Percentiles rank a stretch among this genome's conserved stretches.
phyloP scores from a whole-genome alignment of 2,888 invertebrate species.

The Brachynemurus nebulosus region DNA sequence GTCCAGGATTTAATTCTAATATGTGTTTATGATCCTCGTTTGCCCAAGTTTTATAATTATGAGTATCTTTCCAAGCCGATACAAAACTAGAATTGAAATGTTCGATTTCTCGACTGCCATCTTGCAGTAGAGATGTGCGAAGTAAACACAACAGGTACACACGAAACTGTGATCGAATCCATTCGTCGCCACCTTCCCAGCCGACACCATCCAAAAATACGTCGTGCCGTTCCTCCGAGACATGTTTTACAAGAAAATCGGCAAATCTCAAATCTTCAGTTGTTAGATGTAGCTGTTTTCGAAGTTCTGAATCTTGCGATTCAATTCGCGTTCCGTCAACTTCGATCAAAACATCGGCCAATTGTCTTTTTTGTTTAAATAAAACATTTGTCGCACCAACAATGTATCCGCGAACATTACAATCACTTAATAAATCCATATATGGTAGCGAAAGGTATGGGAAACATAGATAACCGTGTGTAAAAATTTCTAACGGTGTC shows the following conservation, averaged over 20 bases:
- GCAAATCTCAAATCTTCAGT: slow-evolving; percentile 94
- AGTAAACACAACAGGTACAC: slow-evolving; percentile 71
- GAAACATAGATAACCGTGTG: slow-evolving; percentile 84
- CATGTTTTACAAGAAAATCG: slow-evolving; percentile 76
- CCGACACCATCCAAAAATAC: slow-evolving; percentile 58
- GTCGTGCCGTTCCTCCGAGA: slow-evolving; percentile 47
- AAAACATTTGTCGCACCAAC: slow-evolving; percentile 98
- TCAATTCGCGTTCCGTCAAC: slow-evolving; percentile 78
- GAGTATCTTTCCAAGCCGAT: slow-evolving; percentile 70
- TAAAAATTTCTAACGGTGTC: slow-evolving; percentile 75
- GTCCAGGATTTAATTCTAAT: slow-evolving; percentile 59
- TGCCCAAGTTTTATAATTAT: slow-evolving; percentile 79
- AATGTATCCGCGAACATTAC: slow-evolving; percentile 72
- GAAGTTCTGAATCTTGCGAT: slow-evolving; percentile 59
- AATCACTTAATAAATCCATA: slow-evolving; percentile 78
- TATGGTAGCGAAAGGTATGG: slow-evolving; percentile 93
- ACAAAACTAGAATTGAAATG: slow-evolving; percentile 81
- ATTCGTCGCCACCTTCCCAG: slow-evolving; percentile 91
- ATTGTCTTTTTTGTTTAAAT: slow-evolving; percentile 86
- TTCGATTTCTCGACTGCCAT: slow-evolving; percentile 66
- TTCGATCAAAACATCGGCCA: slow-evolving; percentile 87
- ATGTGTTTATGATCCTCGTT: slow-evolving; percentile 51
- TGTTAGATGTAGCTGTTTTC: slow-evolving; percentile 72
- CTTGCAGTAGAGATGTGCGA: slow-evolving; percentile 62
- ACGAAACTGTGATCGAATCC: slow-evolving; percentile 90